Conservation (phyloP, 1,140 invertebrate species). For the Ephestia elutella region DNA sequence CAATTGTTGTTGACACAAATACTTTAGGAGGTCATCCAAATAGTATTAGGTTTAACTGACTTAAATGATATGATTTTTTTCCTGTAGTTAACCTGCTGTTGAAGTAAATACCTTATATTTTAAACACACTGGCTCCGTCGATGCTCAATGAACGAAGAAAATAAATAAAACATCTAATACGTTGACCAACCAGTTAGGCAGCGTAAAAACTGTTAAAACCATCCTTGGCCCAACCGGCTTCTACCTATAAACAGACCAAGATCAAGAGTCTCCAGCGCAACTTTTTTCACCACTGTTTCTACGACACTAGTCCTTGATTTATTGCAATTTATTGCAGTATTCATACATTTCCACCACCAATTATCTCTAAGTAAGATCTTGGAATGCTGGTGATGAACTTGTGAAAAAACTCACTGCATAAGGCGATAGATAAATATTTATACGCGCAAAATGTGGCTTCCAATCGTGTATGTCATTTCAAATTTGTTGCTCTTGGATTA, state of each 20-base stretch:
- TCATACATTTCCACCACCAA: background rate
- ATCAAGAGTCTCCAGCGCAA: background rate
- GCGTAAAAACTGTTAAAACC: background rate
- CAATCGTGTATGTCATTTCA: background rate
- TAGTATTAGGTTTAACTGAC: too few relatives aligned
- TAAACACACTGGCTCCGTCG: too few relatives aligned
- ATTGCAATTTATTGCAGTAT: background rate
- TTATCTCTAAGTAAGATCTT: background rate
- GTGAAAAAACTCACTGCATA: background rate
- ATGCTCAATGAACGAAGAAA: too few relatives aligned
- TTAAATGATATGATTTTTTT: too few relatives aligned
- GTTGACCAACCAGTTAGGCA: too few relatives aligned
- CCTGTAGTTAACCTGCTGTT: too few relatives aligned
- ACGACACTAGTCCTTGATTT: background rate
- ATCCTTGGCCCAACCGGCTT: too few relatives aligned
- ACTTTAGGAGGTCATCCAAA: too few relatives aligned
- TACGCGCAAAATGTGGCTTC: background rate
- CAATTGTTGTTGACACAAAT: too few relatives aligned
- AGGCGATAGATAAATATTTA: background rate
- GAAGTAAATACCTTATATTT: too few relatives aligned
- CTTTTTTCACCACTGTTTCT: too few relatives aligned
- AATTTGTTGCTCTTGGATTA: background rate
- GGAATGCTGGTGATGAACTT: background rate
- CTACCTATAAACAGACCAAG: background rate
- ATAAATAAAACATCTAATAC: background rate